A percentile compares a stretch with the other conserved stretches of the same genome.
phyloP scores from a whole-genome alignment of 2,797 vertebrate genomes.

The Mionectes olivaceus region DNA sequence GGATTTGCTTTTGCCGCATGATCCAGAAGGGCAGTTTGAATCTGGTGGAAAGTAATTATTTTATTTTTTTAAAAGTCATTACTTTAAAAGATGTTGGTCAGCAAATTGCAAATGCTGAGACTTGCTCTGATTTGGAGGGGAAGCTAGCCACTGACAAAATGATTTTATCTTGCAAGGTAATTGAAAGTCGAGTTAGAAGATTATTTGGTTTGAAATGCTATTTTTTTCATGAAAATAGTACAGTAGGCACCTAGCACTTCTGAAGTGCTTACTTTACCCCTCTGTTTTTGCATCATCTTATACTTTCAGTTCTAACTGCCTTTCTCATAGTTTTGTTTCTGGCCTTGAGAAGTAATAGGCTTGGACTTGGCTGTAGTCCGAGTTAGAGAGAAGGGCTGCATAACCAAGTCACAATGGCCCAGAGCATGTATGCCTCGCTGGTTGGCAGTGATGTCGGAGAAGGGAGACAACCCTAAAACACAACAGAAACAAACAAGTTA shows the following conservation, averaged over 20 bases:
- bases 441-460: background rate
- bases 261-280: background rate
- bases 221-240: background rate
- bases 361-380: background rate
- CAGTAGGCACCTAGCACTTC: background rate
- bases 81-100: background rate
- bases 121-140: background rate
- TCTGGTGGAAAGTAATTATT: background rate
- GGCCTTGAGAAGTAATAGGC: background rate
- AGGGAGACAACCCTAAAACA: background rate
- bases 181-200: background rate
- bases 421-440: background rate
- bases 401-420: background rate
- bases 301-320: background rate
- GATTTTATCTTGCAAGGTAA: constrained; percentile 29
- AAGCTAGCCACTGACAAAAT: background rate
- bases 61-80: background rate
- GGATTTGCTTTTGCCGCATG: background rate
- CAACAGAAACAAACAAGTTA: background rate
- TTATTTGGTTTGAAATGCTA: constrained; percentile 16
- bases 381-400: background rate
- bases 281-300: background rate
- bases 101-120: background rate
- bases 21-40: background rate
- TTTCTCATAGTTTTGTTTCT: background rate